phyloP scores from a whole-genome alignment of 2,113 vertebrate species.

The Pituophis catenifer region DNA sequence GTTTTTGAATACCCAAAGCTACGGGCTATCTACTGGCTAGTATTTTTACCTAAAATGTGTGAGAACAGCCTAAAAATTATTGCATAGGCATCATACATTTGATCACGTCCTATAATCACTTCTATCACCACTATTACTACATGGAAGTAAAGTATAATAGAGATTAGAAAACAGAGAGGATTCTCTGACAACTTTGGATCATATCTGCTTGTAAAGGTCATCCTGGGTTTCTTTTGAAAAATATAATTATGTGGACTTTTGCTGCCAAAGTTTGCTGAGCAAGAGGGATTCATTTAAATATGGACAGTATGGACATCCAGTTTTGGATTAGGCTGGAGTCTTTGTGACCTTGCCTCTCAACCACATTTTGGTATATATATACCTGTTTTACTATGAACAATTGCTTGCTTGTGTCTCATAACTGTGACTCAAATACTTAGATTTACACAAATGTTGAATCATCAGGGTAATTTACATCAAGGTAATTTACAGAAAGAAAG shows the following conservation, averaged over 20 bases:
- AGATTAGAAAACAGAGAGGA: background rate
- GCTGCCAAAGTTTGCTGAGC: background rate
- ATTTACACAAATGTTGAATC: background rate
- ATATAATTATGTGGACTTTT: background rate
- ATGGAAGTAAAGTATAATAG: background rate
- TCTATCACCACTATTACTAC: background rate
- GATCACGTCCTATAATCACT: background rate
- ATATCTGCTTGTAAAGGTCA: background rate
- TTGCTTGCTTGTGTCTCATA: background rate
- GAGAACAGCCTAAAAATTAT: background rate
- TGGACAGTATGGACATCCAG: background rate
- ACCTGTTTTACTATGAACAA: background rate
- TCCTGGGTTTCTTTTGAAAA: background rate
- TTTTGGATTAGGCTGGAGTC: background rate
- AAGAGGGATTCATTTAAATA: background rate
- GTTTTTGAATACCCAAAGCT: background rate
- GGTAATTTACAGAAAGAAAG: background rate
- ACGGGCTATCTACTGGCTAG: background rate
- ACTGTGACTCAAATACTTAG: background rate
- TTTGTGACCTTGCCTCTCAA: background rate
- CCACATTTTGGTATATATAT: background rate
- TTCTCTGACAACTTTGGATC: background rate
- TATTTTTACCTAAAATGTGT: background rate
- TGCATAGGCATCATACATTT: background rate
- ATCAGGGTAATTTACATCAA: background rate